Conservation (phyloP, 2,888 invertebrate species). For the Caenorhabditis angaria region DNA sequence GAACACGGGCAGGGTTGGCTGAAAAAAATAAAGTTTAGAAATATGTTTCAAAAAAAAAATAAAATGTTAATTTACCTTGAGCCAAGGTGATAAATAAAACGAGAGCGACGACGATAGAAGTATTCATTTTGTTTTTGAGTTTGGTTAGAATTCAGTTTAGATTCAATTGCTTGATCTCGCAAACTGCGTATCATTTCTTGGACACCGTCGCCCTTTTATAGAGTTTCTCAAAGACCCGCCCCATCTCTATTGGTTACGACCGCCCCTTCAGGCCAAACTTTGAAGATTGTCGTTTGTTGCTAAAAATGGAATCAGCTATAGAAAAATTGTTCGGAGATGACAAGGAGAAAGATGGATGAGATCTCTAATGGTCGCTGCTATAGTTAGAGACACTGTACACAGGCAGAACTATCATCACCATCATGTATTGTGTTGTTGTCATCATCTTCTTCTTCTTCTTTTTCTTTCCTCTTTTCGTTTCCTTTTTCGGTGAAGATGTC, state of each 20-base stretch:
- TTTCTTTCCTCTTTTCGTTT: too few relatives aligned
- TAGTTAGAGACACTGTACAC: slow-evolving; percentile 29
- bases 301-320: slow-evolving; percentile 12
- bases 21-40: slow-evolving; percentile 16
- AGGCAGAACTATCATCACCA: neutral
- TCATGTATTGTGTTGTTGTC: slow-evolving; percentile 1
- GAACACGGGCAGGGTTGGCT: slow-evolving; percentile 49
- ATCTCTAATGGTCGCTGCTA: slow-evolving; percentile 41
- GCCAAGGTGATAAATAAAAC: slow-evolving; percentile 36
- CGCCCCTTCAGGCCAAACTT: slow-evolving; percentile 28
- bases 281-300: slow-evolving; percentile 14
- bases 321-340: slow-evolving; percentile 22
- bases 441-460: too few relatives aligned
- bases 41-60: neutral
- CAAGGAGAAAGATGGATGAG: slow-evolving; percentile 32
- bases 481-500: neutral
- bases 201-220: slow-evolving; percentile 31
- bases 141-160: slow-evolving; percentile 19
- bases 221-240: slow-evolving; percentile 20
- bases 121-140: slow-evolving; percentile 38
- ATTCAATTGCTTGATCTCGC: slow-evolving; percentile 53
- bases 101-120: slow-evolving; percentile 37
- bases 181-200: slow-evolving; percentile 45
- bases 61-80: slow-evolving; percentile 29
- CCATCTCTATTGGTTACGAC: slow-evolving; percentile 22